Conservation (phyloP, 2,888 invertebrate genomes). For the Amphimallon solstitiale region DNA sequence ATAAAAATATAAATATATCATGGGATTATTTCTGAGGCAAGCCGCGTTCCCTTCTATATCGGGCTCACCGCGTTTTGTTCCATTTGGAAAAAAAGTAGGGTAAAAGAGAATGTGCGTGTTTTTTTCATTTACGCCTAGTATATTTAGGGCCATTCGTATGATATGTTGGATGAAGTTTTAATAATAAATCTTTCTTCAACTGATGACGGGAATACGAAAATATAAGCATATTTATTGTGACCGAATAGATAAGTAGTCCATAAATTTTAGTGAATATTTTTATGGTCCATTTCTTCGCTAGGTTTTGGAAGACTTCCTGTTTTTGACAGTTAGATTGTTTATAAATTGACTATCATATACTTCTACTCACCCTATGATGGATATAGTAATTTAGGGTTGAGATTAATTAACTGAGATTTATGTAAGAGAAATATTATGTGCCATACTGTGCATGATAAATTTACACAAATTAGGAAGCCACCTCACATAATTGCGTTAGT, state of each 20-base stretch:
- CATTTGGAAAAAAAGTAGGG: conserved; percentile 13
- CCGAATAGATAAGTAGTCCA: background rate
- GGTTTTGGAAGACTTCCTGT: conserved; percentile 25
- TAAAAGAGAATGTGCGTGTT: conserved; percentile 13
- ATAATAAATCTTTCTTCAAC: conserved; percentile 19
- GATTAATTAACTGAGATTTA: too few species aligned
- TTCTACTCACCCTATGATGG: too few species aligned
- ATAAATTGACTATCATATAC: background rate
- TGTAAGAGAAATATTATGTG: too few species aligned
- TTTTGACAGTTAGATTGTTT: background rate
- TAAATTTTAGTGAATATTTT: conserved; percentile 4
- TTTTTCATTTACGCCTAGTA: conserved; percentile 15
- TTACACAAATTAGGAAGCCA: too few species aligned
- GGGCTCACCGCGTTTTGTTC: conserved; percentile 24
- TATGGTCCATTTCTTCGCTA: background rate
- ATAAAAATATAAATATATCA: conserved; percentile 33
- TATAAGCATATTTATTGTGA: conserved; percentile 14
- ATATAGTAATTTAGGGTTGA: too few species aligned
- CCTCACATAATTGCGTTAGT: too few species aligned
- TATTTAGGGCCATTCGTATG: background rate
- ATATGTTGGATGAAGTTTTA: conserved; percentile 18
- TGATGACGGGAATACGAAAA: conserved; percentile 24
- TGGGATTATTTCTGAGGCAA: conserved; percentile 16
- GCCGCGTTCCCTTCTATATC: conserved; percentile 21
- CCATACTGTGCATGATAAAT: too few species aligned